Evolutionary conservation across 1,140 invertebrate genomes (phyloP).

Genomic region (Drosophila albomicans): DNA sequence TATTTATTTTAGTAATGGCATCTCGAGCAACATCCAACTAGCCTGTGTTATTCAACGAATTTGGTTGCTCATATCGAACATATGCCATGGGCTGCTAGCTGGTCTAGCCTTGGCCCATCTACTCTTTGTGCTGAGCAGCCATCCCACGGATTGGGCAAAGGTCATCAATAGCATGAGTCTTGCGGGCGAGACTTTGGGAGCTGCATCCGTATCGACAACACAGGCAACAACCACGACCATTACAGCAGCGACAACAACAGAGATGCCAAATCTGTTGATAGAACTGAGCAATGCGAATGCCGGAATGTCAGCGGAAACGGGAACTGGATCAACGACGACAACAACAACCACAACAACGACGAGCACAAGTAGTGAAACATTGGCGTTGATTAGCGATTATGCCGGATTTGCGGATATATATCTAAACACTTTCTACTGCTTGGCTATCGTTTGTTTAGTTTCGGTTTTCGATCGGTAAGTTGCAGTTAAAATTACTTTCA

Average conservation of each 20-base stretch:
- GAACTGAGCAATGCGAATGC: constrained; percentile 34
- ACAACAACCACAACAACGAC: constrained; percentile 17
- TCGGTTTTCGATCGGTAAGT: constrained; percentile 85
- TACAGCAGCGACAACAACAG: constrained; percentile 27
- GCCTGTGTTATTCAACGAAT: constrained; percentile 84
- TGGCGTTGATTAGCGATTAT: constrained; percentile 75
- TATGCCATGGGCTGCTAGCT: constrained; percentile 84
- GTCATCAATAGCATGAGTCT: constrained; percentile 77
- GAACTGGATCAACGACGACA: constrained; percentile 4
- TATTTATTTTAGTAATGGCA: constrained; percentile 60
- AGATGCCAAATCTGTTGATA: constrained; percentile 43
- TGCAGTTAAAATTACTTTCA: neutral
- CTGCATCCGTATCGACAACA: constrained; percentile 15
- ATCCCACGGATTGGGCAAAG: constrained; percentile 81
- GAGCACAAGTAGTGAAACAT: constrained; percentile 45
- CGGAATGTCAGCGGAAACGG: constrained; percentile 18
- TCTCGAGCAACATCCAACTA: constrained; percentile 76
- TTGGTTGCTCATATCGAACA: constrained; percentile 83
- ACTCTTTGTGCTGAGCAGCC: constrained; percentile 80
- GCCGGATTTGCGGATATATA: constrained; percentile 81
- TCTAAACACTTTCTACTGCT: constrained; percentile 82
- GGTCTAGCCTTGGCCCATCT: constrained; percentile 84
- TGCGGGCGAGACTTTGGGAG: constrained; percentile 72
- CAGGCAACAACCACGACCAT: constrained; percentile 26
- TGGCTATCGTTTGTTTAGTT: constrained; percentile 82